Conservation (phyloP, 2,888 invertebrate species). For the Dromius quadrimaculatus region DNA sequence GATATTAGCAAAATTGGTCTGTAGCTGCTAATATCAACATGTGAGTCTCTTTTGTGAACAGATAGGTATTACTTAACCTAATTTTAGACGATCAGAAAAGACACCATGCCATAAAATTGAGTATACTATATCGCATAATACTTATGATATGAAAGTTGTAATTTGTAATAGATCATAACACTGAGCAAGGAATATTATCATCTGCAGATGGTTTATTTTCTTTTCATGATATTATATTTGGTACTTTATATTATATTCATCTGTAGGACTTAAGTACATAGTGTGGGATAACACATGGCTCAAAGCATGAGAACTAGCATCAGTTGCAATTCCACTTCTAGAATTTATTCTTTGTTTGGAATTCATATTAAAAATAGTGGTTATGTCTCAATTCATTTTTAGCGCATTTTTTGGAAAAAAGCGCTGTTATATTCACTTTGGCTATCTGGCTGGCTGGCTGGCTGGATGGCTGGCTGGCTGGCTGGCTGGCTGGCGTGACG, state of each 20-base stretch:
- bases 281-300: neutral
- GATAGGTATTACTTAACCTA: constrained; percentile 47
- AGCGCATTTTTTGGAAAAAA: too few species aligned
- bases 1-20: constrained; percentile 49
- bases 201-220: neutral
- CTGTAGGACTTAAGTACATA: neutral
- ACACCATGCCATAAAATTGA: constrained; percentile 24
- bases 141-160: neutral
- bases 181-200: neutral
- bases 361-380: neutral
- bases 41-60: constrained; percentile 46
- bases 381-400: too few species aligned
- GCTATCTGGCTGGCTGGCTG: too few species aligned
- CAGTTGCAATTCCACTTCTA: too few species aligned
- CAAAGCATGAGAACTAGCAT: neutral
- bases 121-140: constrained; percentile 29
- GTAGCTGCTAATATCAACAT: constrained; percentile 31
- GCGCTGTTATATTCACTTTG: too few species aligned
- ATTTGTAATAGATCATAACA: neutral
- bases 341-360: too few species aligned
- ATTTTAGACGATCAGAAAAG: constrained; percentile 45
- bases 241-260: neutral
- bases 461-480: too few species aligned
- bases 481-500: too few species aligned
- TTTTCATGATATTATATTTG: too few species aligned